These are phyloP conservation scores for Drosophila ambigua DNA, from an alignment of 1,140 invertebrate genomes.

Conservation along the genomic window DNA sequence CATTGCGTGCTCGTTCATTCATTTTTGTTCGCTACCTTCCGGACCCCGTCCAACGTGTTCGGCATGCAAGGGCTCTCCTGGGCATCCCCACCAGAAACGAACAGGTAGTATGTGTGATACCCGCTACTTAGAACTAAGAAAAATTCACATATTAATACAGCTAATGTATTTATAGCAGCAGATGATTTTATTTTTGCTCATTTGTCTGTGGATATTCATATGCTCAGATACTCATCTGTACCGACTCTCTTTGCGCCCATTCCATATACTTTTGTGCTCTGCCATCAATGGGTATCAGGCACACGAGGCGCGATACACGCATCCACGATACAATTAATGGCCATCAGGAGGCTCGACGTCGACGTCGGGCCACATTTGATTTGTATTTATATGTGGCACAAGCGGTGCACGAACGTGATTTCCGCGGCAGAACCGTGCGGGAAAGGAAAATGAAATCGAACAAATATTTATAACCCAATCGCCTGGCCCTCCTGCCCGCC, in stretches of 20 bases:
- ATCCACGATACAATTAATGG: constrained; percentile 70
- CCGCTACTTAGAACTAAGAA: too few relatives aligned
- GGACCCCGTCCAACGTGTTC: constrained; percentile 47
- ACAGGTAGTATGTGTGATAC: neutral
- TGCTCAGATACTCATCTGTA: too few relatives aligned
- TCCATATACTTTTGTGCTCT: too few relatives aligned
- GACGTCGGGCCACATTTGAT: constrained; percentile 54
- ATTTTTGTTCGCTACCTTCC: constrained; percentile 69
- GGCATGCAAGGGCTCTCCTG: constrained; percentile 49
- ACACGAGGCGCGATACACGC: constrained; percentile 39
- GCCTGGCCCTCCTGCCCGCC: constrained; percentile 7
- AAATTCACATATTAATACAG: too few relatives aligned
- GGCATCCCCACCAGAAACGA: neutral
- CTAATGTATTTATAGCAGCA: too few relatives aligned
- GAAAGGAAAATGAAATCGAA: constrained; percentile 62
- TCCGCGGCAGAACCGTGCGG: constrained; percentile 30
- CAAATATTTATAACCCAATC: constrained; percentile 76
- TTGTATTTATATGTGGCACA: constrained; percentile 65
- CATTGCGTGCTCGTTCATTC: constrained; percentile 70
- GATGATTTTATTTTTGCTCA: too few relatives aligned
- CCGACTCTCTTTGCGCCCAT: too few relatives aligned
- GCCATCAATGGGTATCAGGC: too few relatives aligned
- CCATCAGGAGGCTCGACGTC: constrained; percentile 28
- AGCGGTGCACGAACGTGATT: constrained; percentile 58
- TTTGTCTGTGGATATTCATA: too few relatives aligned